phyloP scores from a whole-genome alignment of 2,113 vertebrate species.

The Amphiprion ocellaris region DNA sequence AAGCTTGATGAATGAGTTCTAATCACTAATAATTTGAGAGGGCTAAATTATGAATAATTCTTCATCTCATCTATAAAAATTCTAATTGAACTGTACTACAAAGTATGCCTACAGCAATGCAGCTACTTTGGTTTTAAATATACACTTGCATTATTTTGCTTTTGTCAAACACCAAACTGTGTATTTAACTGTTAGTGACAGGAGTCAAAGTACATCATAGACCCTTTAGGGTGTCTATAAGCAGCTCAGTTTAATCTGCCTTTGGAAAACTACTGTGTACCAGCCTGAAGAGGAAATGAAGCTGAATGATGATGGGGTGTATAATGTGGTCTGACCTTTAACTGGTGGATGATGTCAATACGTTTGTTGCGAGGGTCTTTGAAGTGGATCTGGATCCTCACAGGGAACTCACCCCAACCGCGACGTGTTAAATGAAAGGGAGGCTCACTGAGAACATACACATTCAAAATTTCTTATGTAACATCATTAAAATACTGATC shows the following conservation, averaged over 20 bases:
- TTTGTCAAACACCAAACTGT: not conserved
- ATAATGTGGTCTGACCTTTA: conserved; percentile 89
- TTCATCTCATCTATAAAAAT: not conserved
- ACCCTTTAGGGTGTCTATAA: not conserved
- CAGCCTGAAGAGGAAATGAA: not conserved
- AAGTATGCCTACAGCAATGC: not conserved
- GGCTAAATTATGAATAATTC: not conserved
- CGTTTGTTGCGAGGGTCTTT: conserved; percentile 98
- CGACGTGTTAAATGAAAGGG: conserved; percentile 97
- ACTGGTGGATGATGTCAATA: conserved; percentile 98
- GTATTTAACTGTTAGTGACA: not conserved
- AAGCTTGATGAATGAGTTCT: not conserved
- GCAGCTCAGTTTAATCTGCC: not conserved
- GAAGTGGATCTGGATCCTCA: conserved; percentile 98
- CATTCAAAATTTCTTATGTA: conserved; percentile 9
- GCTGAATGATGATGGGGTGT: not conserved
- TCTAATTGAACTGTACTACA: no score
- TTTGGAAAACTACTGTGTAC: not conserved
- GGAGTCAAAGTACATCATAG: not conserved
- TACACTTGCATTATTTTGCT: no score
- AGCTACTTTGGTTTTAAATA: not conserved
- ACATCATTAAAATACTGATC: conserved; percentile 30
- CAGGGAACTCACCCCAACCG: conserved; percentile 99
- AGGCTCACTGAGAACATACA: conserved; percentile 88
- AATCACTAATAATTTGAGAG: not conserved